A percentile compares a stretch with the other conserved stretches of the same genome.
Evolutionary conservation across 2,113 vertebrate genomes (phyloP).

Genomic region (Psophia crepitans): DNA sequence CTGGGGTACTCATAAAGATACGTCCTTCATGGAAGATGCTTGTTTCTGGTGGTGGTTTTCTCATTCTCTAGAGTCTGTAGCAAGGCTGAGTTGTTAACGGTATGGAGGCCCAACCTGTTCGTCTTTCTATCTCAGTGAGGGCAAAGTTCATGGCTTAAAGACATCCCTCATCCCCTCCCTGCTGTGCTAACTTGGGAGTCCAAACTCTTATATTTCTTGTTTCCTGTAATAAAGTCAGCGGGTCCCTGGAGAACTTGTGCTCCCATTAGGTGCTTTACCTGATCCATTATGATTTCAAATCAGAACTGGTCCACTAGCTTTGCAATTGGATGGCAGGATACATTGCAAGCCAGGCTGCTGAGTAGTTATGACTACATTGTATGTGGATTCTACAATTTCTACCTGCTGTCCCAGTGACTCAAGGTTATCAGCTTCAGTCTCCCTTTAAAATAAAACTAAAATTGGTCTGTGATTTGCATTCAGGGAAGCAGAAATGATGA

Average conservation of each 20-base stretch:
- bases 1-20: not conserved
- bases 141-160: not conserved
- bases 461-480: not conserved
- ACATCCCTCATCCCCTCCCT: not conserved
- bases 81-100: not conserved
- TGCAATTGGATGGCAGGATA: not conserved
- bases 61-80: not conserved
- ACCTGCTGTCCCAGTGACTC: not conserved
- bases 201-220: not conserved
- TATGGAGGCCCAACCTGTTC: not conserved
- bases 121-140: not conserved
- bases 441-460: not conserved
- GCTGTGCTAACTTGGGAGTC: not conserved
- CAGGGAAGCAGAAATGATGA: not conserved
- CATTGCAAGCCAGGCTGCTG: not conserved
- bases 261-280: not conserved
- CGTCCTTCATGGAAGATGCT: not conserved
- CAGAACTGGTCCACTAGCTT: not conserved
- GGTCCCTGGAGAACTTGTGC: not conserved
- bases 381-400: not conserved
- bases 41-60: not conserved
- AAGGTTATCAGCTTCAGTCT: not conserved
- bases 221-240: not conserved
- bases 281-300: not conserved
- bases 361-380: not conserved